Evolutionary conservation across 1,140 invertebrate genomes (phyloP), one percentile per base, ranked within the genome.

Genomic region (Drosophila pandora): DNA sequence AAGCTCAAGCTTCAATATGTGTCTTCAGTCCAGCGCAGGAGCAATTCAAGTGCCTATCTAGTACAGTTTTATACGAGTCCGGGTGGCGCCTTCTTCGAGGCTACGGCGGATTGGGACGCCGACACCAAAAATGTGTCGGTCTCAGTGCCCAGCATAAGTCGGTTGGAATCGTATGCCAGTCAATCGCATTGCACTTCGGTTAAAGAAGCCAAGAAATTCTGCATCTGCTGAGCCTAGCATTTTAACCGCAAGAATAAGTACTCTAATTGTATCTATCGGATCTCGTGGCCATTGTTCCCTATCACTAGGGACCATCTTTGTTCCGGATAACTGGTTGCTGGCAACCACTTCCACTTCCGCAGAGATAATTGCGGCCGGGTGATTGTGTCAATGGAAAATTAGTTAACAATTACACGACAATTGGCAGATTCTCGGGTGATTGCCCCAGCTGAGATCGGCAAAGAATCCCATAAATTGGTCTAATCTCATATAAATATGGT

Each of bases 131-230:
- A 3, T 3, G 80, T 91, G 12, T 60, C 64, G 3, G 60, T 78
- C 12, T 53, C 59, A 12, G 75, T 83, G 54, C 91, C 92, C 2
- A 82, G 89, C 37, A 93, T 96, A 2, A 95, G 94, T 77, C 92
- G 95, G 22, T 90, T 95, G 30, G 94, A 95, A 62, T 76, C 83
- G 0, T 95, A 95, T 78, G 90, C 80, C 7, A 90, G 87, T 7
- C 74, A 92, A 32, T 93, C 93, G 12, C 61, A 75, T n/a, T 94
- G 94, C 72, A 90, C 94, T 3, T 53, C 76, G 28, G 88, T 92
- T 56, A 92, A 92, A 39, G 69, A 84, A 43, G 85, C 93, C 8
- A 93, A 93, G 69, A 94, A 94, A 70, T 94, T 92, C 84, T 94
- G 94, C 77, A 92, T 91, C 82, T 93, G 93, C 64, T 30, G 39